Percentiles rank a stretch among this genome's conserved stretches.
These are phyloP conservation scores for Origma solitaria DNA, from an alignment of 2,113 vertebrate genomes.

Conservation along the genomic window DNA sequence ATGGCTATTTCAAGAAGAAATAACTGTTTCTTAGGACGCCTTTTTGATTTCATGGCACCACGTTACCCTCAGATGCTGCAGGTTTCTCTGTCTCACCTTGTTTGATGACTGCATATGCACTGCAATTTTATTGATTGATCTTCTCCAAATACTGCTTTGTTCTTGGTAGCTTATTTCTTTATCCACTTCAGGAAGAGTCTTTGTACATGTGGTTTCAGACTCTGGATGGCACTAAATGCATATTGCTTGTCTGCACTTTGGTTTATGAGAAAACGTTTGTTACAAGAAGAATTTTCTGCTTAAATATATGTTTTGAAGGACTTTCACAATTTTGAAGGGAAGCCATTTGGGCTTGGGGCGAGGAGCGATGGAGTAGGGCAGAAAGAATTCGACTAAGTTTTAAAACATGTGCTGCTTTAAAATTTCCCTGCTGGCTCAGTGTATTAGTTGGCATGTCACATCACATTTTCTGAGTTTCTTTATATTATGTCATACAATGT, in stretches of 20 bases:
- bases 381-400: not conserved
- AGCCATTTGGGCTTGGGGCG: not conserved
- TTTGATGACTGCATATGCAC: not conserved
- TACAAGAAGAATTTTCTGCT: not conserved
- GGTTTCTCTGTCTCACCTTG: not conserved
- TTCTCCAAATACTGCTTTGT: not conserved
- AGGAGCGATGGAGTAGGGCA: not conserved
- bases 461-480: slow-evolving; percentile 21
- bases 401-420: not conserved
- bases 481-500: slow-evolving; percentile 1
- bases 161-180: not conserved
- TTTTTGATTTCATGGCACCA: not conserved
- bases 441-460: slow-evolving; percentile 36
- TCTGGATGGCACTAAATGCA: not conserved
- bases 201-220: not conserved
- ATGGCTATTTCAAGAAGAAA: not conserved
- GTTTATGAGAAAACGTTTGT: not conserved
- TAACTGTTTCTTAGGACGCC: not conserved
- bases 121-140: not conserved
- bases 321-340: not conserved
- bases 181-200: not conserved
- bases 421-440: not conserved
- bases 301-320: not conserved
- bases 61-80: not conserved
- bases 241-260: not conserved